Evolutionary conservation across 2,113 vertebrate genomes (phyloP).

Genomic region (Malaclemys terrapin): DNA sequence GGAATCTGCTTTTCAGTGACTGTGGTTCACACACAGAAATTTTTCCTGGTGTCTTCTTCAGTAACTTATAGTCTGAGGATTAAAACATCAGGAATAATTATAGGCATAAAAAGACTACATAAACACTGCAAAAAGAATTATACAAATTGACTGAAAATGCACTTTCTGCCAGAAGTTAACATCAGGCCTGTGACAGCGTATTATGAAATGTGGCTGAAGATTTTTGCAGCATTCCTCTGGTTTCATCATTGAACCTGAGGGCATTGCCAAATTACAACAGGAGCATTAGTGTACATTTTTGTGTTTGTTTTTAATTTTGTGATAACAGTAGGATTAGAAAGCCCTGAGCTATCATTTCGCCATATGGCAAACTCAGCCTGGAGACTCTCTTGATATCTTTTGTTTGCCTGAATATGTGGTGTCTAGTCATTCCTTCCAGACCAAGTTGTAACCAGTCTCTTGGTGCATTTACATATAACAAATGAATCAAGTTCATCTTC

Average conservation of each 20-base stretch:
- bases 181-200: background rate
- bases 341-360: background rate
- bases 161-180: background rate
- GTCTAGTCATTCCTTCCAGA: slow-evolving; percentile 51
- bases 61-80: background rate
- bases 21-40: background rate
- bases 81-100: background rate
- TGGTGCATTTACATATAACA: background rate
- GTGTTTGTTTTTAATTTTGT: background rate
- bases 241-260: background rate
- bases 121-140: slow-evolving; percentile 32
- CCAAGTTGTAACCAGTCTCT: slow-evolving; percentile 2
- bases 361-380: slow-evolving; percentile 7
- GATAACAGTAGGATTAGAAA: slow-evolving; percentile 11
- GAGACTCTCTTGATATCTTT: slow-evolving; percentile 16
- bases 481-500: background rate
- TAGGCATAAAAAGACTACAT: background rate
- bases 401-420: slow-evolving; percentile 2
- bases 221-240: background rate
- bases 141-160: background rate
- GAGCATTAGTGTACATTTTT: slow-evolving; percentile 14
- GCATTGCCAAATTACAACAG: slow-evolving; percentile 10
- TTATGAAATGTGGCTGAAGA: background rate
- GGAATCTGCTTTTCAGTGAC: background rate
- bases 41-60: background rate